Base-by-base conservation (phyloP, 2,888 invertebrate genomes). In the Pseudolycoriella hygida region DNA sequence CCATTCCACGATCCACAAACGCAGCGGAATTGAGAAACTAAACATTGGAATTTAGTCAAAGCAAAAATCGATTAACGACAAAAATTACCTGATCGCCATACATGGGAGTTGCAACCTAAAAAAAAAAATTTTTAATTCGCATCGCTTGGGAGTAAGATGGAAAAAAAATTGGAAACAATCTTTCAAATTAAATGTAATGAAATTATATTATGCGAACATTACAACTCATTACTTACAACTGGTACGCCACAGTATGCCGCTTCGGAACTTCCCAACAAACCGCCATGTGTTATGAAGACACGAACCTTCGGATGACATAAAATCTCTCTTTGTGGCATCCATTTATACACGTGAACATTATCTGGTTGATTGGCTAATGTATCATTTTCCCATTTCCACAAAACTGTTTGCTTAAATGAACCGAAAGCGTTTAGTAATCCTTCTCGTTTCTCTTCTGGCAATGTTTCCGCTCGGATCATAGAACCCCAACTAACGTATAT, bases 321-420 rank as follows among this genome's bases (percentile, higher is more conserved):
- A 49, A 84, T 70, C 53, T 80, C 79, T 46, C 73, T 71, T 54
- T 84, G 84, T 0, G 82, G 80, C 60, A 80, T 59, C 83, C 82
- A 84, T 49, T 74, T 72, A 51, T 67, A 67, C 11, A 75, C 59
- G 57, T 74, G 67, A 40, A 82, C 69, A 56, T 83, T 82, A 10
- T 66, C 57, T 0, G 78, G 73, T 52, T 73, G 66, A 42, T 67
- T 67, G 1, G 69, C 66, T 56, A 79, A 57, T 1, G 68, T 66
- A 1, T 76, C 74, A 52, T 71, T 74, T 56, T 80, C 79, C 69
- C 74, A 76, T 63, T 80, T 82, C 80, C 80, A 82, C 44, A 83
- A 61, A 12, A 81, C 74, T 45, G 69, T 70, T 54, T 76, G 73
- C 44, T 61, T 62, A 11, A 81, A 59, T 5, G 69, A 67, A 1